Base-by-base conservation (phyloP, 92 coral and sea anemone genomes). In the Isaurus tuberculatus region DNA sequence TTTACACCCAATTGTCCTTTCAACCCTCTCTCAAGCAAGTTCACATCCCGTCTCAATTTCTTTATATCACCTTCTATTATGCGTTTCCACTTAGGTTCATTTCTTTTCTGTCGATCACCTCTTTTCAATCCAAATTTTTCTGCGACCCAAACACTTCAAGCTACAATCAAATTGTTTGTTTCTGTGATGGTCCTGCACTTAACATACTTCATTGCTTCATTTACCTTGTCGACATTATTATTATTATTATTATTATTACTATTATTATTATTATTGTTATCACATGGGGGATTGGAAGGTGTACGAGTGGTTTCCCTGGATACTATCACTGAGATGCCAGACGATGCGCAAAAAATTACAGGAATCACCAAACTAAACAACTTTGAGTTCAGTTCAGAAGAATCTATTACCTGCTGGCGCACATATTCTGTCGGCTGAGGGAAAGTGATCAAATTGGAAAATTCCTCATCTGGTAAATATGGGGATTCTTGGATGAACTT, bases 361-460 rank as follows among this genome's bases (percentile, higher is more conserved):
- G 86, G 86, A 7, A 81, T 86, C 33, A 80, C 72, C 27, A 77
- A 84, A 60, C 81, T 88, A 3, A 84, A 84, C 83, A 88, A 84
- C 81, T 83, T 88, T 36, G 89, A 85, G 85, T 85, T 85, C 32
- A 86, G 33, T 44, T 32, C 85, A 15, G 74, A 48, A 53, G 81
- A n/a, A 11, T 30, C 75, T 25, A 32, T 65, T 22, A 87, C 75
- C 63, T 66, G 71, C 17, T 87, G 91, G 84, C 65, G 87, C 37
- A 84, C 84, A 27, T 74, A 87, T 80, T 26, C 48, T 57, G 73
- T 88, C 36, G 88, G 91, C 66, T 70, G 20, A 19, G 91, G 91
- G 15, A 88, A 84, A 77, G 61, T 33, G 43, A 88, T 83, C 61
- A 49, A 69, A 68, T 26, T 55, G 57, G 88, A 84, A 4, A 88